These are phyloP conservation scores for Malachius bipustulatus DNA, from an alignment of 2,888 invertebrate genomes.

Conservation along the genomic window DNA sequence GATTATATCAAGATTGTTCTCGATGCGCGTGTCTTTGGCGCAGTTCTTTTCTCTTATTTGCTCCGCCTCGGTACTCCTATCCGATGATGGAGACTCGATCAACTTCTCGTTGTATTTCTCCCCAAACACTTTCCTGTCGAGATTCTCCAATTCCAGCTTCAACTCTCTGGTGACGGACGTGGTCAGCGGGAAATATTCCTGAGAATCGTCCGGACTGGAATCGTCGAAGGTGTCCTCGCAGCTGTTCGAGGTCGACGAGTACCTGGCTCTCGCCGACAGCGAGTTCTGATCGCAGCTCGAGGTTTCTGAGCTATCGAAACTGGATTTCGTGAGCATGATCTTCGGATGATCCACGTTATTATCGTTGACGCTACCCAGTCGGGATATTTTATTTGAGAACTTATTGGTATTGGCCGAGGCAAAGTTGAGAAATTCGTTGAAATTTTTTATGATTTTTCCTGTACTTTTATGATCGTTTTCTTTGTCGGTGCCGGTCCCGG, in stretches of 20 bases:
- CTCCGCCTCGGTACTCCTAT: constrained; percentile 20
- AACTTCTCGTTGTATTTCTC: constrained; percentile 33
- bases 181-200: constrained; percentile 77
- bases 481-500: constrained; percentile 30
- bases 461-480: constrained; percentile 35
- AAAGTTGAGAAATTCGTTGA: constrained; percentile 75
- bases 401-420: constrained; percentile 54
- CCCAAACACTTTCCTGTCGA: constrained; percentile 76
- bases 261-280: constrained; percentile 25
- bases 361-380: constrained; percentile 15
- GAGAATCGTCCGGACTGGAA: constrained; percentile 67
- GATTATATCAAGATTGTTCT: constrained; percentile 17
- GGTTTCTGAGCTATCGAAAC: constrained; percentile 41
- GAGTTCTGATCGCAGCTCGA: constrained; percentile 27
- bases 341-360: constrained; percentile 32
- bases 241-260: constrained; percentile 30
- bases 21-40: constrained; percentile 11
- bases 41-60: constrained; percentile 15
- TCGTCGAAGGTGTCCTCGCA: constrained; percentile 41
- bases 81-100: constrained; percentile 27
- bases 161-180: constrained; percentile 78
- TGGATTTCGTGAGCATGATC: constrained; percentile 40
- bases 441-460: constrained; percentile 53
- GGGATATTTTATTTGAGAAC: constrained; percentile 33
- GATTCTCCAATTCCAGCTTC: constrained; percentile 67